These are phyloP conservation scores for Trissolcus brochymenae DNA, from an alignment of 2,888 invertebrate genomes.

Conservation along the genomic window DNA sequence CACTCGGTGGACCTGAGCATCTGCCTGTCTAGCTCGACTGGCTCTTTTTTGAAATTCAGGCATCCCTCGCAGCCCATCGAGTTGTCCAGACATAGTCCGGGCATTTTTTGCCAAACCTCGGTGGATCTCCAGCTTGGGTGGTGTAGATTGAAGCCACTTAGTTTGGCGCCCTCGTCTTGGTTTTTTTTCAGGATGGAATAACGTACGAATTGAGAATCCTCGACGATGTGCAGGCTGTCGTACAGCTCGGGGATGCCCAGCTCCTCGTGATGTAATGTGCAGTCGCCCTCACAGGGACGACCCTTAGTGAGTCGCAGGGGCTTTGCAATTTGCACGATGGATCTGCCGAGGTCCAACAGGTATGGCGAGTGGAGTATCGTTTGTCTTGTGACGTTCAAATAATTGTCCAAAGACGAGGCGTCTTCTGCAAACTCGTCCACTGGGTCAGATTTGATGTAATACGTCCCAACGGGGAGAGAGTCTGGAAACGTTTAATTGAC, in stretches of 20 bases:
- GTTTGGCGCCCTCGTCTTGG: conserved; percentile 60
- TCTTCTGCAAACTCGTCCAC: conserved; percentile 47
- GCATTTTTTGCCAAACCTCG: conserved; percentile 57
- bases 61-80: conserved; percentile 65
- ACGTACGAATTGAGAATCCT: conserved; percentile 64
- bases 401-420: conserved; percentile 56
- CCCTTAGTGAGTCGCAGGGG: conserved; percentile 62
- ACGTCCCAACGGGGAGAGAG: conserved; percentile 68
- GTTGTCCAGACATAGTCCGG: conserved; percentile 64
- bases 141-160: conserved; percentile 64
- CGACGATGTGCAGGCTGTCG: conserved; percentile 65
- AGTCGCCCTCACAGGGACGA: conserved; percentile 56
- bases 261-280: conserved; percentile 43
- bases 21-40: neutral
- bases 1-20: conserved; percentile 75
- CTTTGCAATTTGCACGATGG: conserved; percentile 66
- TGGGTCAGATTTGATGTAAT: conserved; percentile 66
- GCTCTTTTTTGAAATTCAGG: conserved; percentile 62
- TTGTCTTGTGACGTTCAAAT: conserved; percentile 58
- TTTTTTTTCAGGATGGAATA: conserved; percentile 62
- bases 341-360: conserved; percentile 68
- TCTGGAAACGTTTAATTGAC: conserved; percentile 59
- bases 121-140: conserved; percentile 3
- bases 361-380: conserved; percentile 68
- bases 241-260: conserved; percentile 63